These are phyloP conservation scores for Ochropleura plecta DNA, from an alignment of 2,888 invertebrate genomes.

Conservation along the genomic window DNA sequence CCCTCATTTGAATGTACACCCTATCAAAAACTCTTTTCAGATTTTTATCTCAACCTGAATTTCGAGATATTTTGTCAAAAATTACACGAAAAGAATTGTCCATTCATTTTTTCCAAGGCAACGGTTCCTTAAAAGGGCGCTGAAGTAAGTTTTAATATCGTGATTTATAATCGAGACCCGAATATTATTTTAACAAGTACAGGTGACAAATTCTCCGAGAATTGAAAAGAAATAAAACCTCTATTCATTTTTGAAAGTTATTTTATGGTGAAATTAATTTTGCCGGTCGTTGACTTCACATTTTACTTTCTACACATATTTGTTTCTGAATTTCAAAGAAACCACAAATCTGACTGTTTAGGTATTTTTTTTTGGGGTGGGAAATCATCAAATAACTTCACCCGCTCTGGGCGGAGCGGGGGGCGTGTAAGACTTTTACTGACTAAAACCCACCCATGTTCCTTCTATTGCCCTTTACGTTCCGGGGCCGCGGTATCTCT, in stretches of 20 bases:
- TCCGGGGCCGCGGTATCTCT: no score
- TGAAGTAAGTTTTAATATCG: slow-evolving; percentile 50
- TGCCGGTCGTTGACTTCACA: not conserved
- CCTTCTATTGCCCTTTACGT: no score
- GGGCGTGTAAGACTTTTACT: no score
- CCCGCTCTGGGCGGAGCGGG: no score
- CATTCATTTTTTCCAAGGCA: slow-evolving; percentile 34
- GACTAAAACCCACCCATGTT: no score
- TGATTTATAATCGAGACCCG: slow-evolving; percentile 40
- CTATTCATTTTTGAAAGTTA: not conserved
- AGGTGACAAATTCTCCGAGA: slow-evolving; percentile 21
- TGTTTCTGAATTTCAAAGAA: not conserved
- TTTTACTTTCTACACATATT: not conserved
- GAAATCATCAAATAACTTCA: no score
- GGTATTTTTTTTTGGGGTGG: not conserved
- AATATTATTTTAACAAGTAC: slow-evolving; percentile 38
- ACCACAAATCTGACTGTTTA: not conserved
- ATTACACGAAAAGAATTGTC: slow-evolving; percentile 14
- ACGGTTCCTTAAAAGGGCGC: slow-evolving; percentile 36
- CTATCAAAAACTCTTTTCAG: not conserved
- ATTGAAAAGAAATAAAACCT: slow-evolving; percentile 12
- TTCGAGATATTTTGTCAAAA: slow-evolving; percentile 15
- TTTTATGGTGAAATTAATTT: slow-evolving; percentile 11
- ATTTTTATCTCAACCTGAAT: slow-evolving; percentile 4
- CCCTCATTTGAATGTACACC: not conserved